Conservation (phyloP, 2,888 invertebrate species). For the Cheilosia vulpina region DNA sequence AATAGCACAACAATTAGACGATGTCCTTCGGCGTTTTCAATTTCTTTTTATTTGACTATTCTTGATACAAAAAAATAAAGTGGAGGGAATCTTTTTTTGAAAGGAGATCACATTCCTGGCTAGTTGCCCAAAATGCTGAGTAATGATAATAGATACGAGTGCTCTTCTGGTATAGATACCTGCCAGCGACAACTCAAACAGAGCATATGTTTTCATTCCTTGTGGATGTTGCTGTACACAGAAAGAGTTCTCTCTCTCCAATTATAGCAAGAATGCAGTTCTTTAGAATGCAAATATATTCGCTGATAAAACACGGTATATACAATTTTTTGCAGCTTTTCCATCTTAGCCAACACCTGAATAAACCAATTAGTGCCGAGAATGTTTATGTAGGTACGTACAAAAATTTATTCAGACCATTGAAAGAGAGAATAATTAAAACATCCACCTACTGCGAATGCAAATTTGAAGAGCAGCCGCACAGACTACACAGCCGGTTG, state of each 20-base stretch:
- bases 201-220: constrained; percentile 52
- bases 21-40: constrained; percentile 49
- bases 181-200: constrained; percentile 17
- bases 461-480: constrained; percentile 47
- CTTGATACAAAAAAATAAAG: not conserved
- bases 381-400: not conserved
- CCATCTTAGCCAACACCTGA: constrained; percentile 27
- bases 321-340: not conserved
- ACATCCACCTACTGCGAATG: constrained; percentile 41
- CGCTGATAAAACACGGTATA: not conserved
- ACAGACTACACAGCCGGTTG: constrained; percentile 20
- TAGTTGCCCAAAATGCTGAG: constrained; percentile 49
- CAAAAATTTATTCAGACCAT: constrained; percentile 26
- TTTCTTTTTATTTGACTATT: not conserved
- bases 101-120: constrained; percentile 26
- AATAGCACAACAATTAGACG: constrained; percentile 45
- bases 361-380: constrained; percentile 58
- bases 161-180: constrained; percentile 2
- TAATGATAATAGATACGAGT: constrained; percentile 34
- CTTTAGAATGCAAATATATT: constrained; percentile 61
- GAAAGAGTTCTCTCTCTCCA: constrained; percentile 11
- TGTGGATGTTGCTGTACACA: not conserved
- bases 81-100: constrained; percentile 28
- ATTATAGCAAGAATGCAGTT: constrained; percentile 45
- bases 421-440: constrained; percentile 60